These are phyloP conservation scores for Sorex fumeus DNA, from an alignment of 2,113 vertebrate species.

Conservation along the genomic window DNA sequence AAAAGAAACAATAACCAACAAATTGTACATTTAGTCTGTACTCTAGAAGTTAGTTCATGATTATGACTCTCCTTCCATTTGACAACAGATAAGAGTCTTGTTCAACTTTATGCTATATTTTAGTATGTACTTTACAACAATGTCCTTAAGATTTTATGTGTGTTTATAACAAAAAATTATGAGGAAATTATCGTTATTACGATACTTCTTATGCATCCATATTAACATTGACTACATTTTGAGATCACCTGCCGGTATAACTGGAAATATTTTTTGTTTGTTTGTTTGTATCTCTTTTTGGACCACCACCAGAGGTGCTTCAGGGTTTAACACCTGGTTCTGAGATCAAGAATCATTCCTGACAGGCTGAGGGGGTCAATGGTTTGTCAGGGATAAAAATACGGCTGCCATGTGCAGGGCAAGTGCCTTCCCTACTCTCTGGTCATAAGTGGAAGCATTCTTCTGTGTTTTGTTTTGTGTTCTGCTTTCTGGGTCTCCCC, in stretches of 20 bases:
- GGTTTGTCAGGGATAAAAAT: too few species aligned
- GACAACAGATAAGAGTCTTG: neutral
- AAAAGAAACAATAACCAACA: neutral
- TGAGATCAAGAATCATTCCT: too few species aligned
- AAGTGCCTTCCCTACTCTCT: too few species aligned
- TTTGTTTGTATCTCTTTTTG: too few species aligned
- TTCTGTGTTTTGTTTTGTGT: too few species aligned
- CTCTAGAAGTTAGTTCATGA: neutral
- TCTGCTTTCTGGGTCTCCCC: too few species aligned
- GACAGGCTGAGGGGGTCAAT: too few species aligned
- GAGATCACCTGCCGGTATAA: neutral
- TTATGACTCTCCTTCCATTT: neutral
- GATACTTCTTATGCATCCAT: neutral
- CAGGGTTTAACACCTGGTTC: too few species aligned
- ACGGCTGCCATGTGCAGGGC: too few species aligned
- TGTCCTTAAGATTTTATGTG: slow-evolving; percentile 2
- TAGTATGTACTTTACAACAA: slow-evolving; percentile 33
- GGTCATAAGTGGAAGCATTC: too few species aligned
- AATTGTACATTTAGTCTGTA: slow-evolving; percentile 20
- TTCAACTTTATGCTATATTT: slow-evolving; percentile 22
- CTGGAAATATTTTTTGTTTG: too few species aligned
- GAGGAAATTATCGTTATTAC: neutral
- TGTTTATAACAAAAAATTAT: slow-evolving; percentile 27
- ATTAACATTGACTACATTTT: slow-evolving; percentile 29
- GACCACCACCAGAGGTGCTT: too few species aligned